Base-by-base conservation (phyloP, 2,797 vertebrate genomes). In the Calcarius lapponicus region DNA sequence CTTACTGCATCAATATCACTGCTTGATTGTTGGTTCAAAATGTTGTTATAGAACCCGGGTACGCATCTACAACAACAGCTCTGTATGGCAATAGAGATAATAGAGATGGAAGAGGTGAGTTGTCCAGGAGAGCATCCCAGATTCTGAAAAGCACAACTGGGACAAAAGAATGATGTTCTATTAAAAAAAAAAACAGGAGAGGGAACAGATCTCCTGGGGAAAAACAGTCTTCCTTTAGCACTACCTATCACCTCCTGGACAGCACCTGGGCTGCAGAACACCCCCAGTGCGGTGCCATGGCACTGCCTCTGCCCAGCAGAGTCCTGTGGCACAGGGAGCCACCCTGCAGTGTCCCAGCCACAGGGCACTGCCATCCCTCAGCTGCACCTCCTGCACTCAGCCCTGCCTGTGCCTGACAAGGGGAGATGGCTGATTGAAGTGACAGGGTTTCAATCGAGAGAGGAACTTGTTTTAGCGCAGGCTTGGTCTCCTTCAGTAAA, bases 401-500 rank as follows among this genome's bases (percentile, higher is more conserved):
- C 7, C 13, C 92, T 88, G 94, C 70, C 91, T 93, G 71, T 34
- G 67, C 86, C 92, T 89, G 96, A 89, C 93, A 90, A 75, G 84
- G 82, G 84, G 26, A 92, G 90, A 95, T 92, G 85, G 82, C 94
- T 79, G 96, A 97, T 95, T 86, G 80, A 89, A 90, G 94, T 88
- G 97, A 97, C 97, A 86, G 90, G 71, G 92, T 60, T 96, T 95
- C 96, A 95, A 21, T 90, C 62, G 53, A 95, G 96, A 97, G 78
- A 95, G 95, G 89, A 94, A 95, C 96, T 97, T 94, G 92, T 94
- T 97, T 96, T 88, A 96, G 91, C 75, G 22, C 81, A 20, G 83
- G 90, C 92, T 95, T 97, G 97, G 97, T 97, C 97, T 96, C 67
- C 93, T 95, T 66, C 95, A 93, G 96, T 97, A 97, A 97, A 97